These are phyloP conservation scores for Melanotaenia pygmaea DNA, from an alignment of 2,797 vertebrate species.

Conservation along the genomic window DNA sequence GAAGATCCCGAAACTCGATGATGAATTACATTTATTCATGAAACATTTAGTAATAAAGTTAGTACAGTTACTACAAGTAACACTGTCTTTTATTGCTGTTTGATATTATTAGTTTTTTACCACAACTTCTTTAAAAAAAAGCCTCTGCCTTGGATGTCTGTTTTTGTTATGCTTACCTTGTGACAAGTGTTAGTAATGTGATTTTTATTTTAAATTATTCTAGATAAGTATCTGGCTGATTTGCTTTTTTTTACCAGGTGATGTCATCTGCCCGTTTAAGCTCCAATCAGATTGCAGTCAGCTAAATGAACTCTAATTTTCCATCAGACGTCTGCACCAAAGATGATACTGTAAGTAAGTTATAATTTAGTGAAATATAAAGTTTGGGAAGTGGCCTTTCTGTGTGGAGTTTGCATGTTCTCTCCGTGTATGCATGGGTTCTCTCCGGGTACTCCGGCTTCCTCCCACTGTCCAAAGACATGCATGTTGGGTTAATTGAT, in stretches of 20 bases:
- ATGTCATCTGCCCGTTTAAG: too few relatives aligned
- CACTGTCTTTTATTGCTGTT: not conserved
- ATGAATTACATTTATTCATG: constrained; percentile 42
- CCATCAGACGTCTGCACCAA: not conserved
- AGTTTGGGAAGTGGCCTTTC: too few relatives aligned
- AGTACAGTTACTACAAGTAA: constrained; percentile 1
- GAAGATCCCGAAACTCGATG: not conserved
- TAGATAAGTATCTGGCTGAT: not conserved
- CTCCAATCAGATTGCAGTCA: not conserved
- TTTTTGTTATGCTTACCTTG: too few relatives aligned
- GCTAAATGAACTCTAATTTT: not conserved
- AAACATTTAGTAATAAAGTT: constrained; percentile 62
- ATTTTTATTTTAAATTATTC: not conserved
- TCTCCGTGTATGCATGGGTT: too few relatives aligned
- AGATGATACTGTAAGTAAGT: constrained; percentile 20
- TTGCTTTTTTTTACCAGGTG: not conserved
- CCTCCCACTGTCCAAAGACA: too few relatives aligned
- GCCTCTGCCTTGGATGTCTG: too few relatives aligned
- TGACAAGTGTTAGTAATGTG: too few relatives aligned
- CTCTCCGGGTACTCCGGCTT: too few relatives aligned
- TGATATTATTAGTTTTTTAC: not conserved
- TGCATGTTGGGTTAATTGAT: too few relatives aligned
- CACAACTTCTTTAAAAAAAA: not conserved
- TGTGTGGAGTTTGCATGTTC: too few relatives aligned
- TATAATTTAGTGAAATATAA: not conserved